These are phyloP conservation scores for Diplogasteroides magnus DNA, from an alignment of 1,140 invertebrate genomes.

Conservation along the genomic window DNA sequence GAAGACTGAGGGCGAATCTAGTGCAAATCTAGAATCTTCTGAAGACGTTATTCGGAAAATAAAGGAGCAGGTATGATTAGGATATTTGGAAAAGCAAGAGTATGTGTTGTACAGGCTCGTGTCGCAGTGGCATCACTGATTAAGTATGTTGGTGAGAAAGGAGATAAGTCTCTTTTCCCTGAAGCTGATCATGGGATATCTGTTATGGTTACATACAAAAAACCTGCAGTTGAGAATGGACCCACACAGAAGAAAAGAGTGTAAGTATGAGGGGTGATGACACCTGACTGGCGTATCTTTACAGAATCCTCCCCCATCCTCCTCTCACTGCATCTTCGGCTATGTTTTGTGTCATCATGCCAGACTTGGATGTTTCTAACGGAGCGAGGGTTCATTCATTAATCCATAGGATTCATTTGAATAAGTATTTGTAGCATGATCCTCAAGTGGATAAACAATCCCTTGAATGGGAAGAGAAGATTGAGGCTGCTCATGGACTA, in stretches of 20 bases:
- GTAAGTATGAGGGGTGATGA: no score
- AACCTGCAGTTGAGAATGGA: constrained; percentile 23
- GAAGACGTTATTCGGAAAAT: background rate
- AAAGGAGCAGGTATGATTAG: constrained; percentile 6
- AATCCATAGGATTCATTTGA: background rate
- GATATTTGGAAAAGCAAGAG: no score
- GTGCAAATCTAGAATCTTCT: background rate
- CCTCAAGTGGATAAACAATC: constrained; percentile 33
- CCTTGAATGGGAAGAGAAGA: constrained; percentile 25
- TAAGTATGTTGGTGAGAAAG: constrained; percentile 24
- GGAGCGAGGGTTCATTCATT: constrained; percentile 16
- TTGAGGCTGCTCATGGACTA: constrained; percentile 27
- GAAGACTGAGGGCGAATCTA: constrained; percentile 6
- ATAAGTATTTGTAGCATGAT: constrained; percentile 17
- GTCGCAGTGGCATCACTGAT: constrained; percentile 17
- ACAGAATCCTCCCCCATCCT: constrained; percentile 24
- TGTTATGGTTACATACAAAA: constrained; percentile 30
- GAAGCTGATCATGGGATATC: constrained; percentile 29
- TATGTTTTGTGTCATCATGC: constrained; percentile 31
- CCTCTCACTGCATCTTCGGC: constrained; percentile 16
- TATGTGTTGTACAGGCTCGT: constrained; percentile 1
- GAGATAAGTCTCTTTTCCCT: constrained; percentile 33
- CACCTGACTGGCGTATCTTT: constrained; percentile 2
- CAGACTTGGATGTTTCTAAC: constrained; percentile 30
- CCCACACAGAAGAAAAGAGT: constrained; percentile 13